Conservation (phyloP, 2,113 vertebrate species). For the Tyrannus savana region DNA sequence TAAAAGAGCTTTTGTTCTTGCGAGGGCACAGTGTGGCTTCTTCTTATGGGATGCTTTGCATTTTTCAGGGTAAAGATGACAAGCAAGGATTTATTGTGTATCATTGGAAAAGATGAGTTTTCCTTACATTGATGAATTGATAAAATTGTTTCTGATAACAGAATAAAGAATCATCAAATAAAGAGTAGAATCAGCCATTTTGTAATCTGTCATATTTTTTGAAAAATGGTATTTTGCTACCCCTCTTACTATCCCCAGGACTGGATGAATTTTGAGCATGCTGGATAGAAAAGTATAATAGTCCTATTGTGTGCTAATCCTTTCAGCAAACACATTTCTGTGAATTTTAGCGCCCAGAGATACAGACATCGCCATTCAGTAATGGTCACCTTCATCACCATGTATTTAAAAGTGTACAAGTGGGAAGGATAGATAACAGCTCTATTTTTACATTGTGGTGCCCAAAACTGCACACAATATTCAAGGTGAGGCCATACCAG, state of each 20-base stretch:
- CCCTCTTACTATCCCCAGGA: not conserved
- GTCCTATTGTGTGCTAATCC: not conserved
- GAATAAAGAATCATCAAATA: not conserved
- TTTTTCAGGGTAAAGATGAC: not conserved
- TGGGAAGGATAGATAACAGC: not conserved
- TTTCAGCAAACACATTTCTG: not conserved
- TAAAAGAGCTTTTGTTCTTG: not conserved
- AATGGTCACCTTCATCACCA: not conserved
- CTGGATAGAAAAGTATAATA: not conserved
- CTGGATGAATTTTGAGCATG: not conserved
- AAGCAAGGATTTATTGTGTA: not conserved
- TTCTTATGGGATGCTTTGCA: not conserved
- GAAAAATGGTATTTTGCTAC: not conserved
- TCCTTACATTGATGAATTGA: not conserved
- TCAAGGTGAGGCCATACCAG: not conserved
- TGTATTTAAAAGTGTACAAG: not conserved
- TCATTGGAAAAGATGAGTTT: not conserved
- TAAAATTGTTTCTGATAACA: not conserved
- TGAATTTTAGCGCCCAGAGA: not conserved
- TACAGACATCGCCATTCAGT: not conserved
- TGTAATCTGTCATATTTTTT: not conserved
- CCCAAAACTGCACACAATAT: not conserved
- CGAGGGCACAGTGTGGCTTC: not conserved
- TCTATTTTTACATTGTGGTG: not conserved
- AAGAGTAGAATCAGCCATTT: not conserved